Evolutionary conservation across 2,888 invertebrate genomes (phyloP), one percentile per base, ranked within the genome.

Genomic region (Julus scanicus): DNA sequence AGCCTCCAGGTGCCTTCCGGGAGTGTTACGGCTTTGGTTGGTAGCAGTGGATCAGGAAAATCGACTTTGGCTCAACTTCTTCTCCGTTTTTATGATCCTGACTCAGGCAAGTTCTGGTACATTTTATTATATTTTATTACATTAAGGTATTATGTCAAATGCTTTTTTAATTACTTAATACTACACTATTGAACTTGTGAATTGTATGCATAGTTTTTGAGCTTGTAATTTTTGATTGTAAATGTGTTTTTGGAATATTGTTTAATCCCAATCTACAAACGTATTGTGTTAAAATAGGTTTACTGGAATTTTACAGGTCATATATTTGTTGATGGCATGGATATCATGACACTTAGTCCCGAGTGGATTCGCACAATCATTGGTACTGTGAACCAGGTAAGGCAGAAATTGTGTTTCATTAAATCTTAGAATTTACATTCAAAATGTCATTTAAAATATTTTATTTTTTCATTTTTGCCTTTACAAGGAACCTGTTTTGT

Each of bases 21-120:
- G 13, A 94, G 94, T 89, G 95, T 96, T 0, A 94, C 96, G 13
- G 98, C 98, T 0, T 93, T 95, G n/a, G 95, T 99, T 0, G 99
- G 99, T 0, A 94, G 97, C 0, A 98, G 98, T 89, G 99, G 99
- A 0, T 97, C 97, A 44, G 99, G 99, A 0, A 99, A 99, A 92
- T 98, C 97, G 86, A 99, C 99, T 0, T 93, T 99, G 89, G 97
- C 96, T 0, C 93, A 95, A 0, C 93, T 99, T 1, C 93, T 99
- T 89, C 92, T 99, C 86, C 93, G 98, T 91, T 93, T 97, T 0
- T 99, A 99, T 91, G 98, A 98, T 91, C 98, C 98, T 0, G 92
- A 93, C 3, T 71, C 90, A 89, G 93, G 93, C 91, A 89, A 89
- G 88, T 88, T 29, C 29, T 37, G 80, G 40, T n/a, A 63, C 53